A percentile compares a stretch with the other conserved stretches of the same genome.
Evolutionary conservation across 2,797 vertebrate genomes (phyloP).

Genomic region (Hippopotamyrus pictus): DNA sequence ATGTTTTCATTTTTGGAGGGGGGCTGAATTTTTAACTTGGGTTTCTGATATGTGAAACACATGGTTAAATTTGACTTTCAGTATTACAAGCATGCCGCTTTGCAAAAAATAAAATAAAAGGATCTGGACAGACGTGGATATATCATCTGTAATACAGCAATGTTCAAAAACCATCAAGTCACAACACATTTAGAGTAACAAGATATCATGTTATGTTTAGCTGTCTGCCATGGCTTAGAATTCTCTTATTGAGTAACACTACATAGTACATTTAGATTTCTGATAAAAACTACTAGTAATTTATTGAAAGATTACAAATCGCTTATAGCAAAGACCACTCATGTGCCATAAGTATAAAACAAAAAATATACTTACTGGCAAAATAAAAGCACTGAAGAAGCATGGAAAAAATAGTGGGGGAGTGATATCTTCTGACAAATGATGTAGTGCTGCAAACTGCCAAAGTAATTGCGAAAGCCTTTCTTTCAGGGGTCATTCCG

Average conservation of each 20-base stretch:
- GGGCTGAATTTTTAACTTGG: background rate
- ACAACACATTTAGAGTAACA: background rate
- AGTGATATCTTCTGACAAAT: background rate
- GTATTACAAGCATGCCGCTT: background rate
- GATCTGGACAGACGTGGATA: background rate
- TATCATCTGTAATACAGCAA: background rate
- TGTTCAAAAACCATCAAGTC: background rate
- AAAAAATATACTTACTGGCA: background rate
- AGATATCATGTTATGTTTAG: background rate
- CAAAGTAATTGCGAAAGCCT: background rate
- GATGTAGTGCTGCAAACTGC: background rate
- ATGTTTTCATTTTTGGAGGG: background rate
- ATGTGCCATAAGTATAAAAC: background rate
- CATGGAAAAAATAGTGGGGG: background rate
- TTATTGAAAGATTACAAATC: background rate
- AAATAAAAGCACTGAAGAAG: background rate
- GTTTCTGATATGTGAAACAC: background rate
- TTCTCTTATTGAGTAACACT: background rate
- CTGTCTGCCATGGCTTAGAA: background rate
- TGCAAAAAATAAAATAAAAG: background rate
- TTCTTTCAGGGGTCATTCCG: background rate
- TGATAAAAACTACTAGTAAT: background rate
- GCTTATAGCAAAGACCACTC: background rate
- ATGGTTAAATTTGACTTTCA: background rate
- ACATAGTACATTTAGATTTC: background rate